These are phyloP conservation scores for Hydrotaea cyrtoneurina DNA, from an alignment of 2,888 invertebrate species.

Conservation along the genomic window DNA sequence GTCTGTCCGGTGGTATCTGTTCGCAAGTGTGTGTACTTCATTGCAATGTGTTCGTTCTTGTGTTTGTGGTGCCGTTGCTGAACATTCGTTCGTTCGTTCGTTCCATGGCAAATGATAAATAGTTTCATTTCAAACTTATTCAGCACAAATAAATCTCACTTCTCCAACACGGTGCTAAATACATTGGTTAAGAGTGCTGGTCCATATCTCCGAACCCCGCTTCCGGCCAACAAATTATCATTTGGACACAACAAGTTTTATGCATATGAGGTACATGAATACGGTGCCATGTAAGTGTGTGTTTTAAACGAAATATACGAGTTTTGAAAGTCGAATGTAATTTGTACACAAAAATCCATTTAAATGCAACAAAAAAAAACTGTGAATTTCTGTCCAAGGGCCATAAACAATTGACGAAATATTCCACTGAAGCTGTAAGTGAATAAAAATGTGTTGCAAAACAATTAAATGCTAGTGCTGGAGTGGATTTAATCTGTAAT, in stretches of 20 bases:
- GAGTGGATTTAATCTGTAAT: too few species aligned
- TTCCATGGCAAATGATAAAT: constrained; percentile 33
- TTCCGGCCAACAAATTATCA: constrained; percentile 1
- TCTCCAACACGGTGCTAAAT: not conserved
- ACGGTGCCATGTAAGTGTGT: not conserved
- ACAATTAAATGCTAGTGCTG: too few species aligned
- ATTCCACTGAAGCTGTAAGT: constrained; percentile 25
- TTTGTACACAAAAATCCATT: not conserved
- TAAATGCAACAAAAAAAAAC: not conserved
- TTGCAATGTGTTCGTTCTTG: not conserved
- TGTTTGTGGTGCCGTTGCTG: too few species aligned
- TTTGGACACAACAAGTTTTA: constrained; percentile 25
- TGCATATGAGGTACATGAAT: not conserved
- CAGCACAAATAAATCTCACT: constrained; percentile 27
- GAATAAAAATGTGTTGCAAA: constrained; percentile 44
- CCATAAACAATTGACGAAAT: not conserved
- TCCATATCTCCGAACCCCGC: not conserved
- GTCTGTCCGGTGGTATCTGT: not conserved
- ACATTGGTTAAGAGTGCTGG: not conserved
- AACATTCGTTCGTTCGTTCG: not conserved
- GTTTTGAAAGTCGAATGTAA: not conserved
- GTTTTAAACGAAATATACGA: not conserved
- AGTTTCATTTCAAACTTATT: constrained; percentile 36
- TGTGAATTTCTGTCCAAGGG: not conserved
- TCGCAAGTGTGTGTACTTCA: not conserved